Evolutionary conservation across 64 coral and sea anemone genomes (phyloP), one percentile per base, ranked within the genome.

Genomic region (Stichodactyla mertensii): DNA sequence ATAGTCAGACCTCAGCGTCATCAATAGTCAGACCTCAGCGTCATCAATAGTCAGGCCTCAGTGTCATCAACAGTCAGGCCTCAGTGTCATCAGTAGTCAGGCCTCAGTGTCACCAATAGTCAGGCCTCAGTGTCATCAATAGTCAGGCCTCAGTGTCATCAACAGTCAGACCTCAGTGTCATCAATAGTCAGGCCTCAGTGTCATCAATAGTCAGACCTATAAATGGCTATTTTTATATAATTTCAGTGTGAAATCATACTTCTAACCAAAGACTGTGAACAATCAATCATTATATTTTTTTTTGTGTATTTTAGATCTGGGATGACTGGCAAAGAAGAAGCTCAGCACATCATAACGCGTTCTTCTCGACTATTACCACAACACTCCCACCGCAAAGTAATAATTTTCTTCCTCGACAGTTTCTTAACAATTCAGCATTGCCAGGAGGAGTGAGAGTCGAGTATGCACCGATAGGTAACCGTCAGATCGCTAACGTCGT

Each of bases 241-340:
- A 45, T 45, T 45, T 45, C 36, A 45, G 1, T 45, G 36, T 45
- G 36, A 45, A 45, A 45, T 45, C 36, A 45, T 45, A 3, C 3
- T 45, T 45, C 36, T 45, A 2, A 45, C 36, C 36, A 45, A 45
- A 45, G 1, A 45, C 36, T 45, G 36, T 45, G 36, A 45, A 45
- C 36, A 45, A 45, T 45, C 36, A 45, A 45, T 45, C 36, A 45
- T 45, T 45, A 2, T 45, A 45, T 45, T 45, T 45, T 59, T 59
- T 58, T 5, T 20, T 66, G 19, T 66, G 62, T 20, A 7, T 52
- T 55, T 53, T 55, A 93, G 89, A 85, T 90, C 55, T 90, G 89
- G 89, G 77, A 51, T n/a, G 89, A 90, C 19, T 90, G 89, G 89
- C 89, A 90, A 20, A 59, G 23, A 7, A 27, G 18, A 54, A 86